Conservation (phyloP, 30 jellyfish, hydroid and myxozoan species). For the Turritopsis rubra region DNA sequence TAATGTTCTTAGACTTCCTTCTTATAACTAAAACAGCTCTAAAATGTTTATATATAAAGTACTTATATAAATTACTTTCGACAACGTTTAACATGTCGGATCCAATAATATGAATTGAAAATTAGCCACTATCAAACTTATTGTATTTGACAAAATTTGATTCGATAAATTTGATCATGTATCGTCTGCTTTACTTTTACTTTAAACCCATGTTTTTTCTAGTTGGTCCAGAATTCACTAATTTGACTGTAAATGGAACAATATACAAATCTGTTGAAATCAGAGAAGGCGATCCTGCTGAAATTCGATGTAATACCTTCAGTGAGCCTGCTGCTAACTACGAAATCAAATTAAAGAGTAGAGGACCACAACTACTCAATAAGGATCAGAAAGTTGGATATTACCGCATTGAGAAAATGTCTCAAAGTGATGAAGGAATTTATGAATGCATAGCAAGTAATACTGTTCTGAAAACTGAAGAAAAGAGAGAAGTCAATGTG, state of each 20-base stretch:
- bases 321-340: conserved; percentile 35
- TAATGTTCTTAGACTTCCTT: too few relatives aligned
- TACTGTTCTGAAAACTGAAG: conserved; percentile 9
- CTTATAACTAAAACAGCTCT: too few relatives aligned
- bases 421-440: conserved; percentile 47
- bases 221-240: conserved; percentile 37
- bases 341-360: conserved; percentile 15
- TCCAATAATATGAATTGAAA: too few relatives aligned
- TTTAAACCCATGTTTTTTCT: too few relatives aligned
- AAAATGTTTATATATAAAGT: too few relatives aligned
- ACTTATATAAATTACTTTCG: too few relatives aligned
- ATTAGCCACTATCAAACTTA: too few relatives aligned
- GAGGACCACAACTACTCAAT: background rate
- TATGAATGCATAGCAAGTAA: conserved; percentile 80
- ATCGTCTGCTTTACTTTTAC: too few relatives aligned
- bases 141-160: too few relatives aligned
- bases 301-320: conserved; percentile 24
- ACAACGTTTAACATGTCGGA: too few relatives aligned
- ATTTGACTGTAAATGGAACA: conserved; percentile 26
- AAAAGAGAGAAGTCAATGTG: conserved; percentile 12
- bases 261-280: conserved; percentile 23
- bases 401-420: conserved; percentile 37
- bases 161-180: too few relatives aligned
- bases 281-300: conserved; percentile 5
- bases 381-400: background rate